Evolutionary conservation across 2,888 invertebrate species (phyloP).

Genomic region (Spisula subtruncata): DNA sequence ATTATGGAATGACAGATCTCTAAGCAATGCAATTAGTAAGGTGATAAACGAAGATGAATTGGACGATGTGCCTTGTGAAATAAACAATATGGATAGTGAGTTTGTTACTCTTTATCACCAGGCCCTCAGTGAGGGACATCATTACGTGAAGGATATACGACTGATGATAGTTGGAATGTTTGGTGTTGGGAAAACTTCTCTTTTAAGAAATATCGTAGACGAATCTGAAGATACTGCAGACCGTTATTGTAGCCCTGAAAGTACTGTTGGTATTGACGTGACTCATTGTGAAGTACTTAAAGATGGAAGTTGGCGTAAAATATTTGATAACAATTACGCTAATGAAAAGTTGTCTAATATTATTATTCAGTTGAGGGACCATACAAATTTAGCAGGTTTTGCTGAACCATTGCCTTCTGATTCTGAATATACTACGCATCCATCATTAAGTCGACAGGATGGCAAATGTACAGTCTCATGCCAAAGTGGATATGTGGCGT

Average conservation of each 20-base stretch:
- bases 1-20: constrained; percentile 40
- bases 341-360: constrained; percentile 9
- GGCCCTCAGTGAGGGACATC: constrained; percentile 40
- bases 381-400: not conserved
- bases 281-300: constrained; percentile 31
- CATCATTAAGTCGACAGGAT: no score
- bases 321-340: not conserved
- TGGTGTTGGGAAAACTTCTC: constrained; percentile 62
- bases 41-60: not conserved
- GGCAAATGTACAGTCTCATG: no score
- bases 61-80: not conserved
- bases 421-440: not conserved
- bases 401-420: not conserved
- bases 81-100: constrained; percentile 33
- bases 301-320: constrained; percentile 48
- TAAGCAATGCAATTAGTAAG: constrained; percentile 26
- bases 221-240: not conserved
- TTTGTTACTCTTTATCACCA: constrained; percentile 41
- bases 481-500: no score
- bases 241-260: not conserved
- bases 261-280: constrained; percentile 63
- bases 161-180: constrained; percentile 67
- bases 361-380: not conserved
- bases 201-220: constrained; percentile 48
- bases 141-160: constrained; percentile 50